These are phyloP conservation scores for Zaprionus obscuricornis DNA, from an alignment of 2,888 invertebrate genomes.

Conservation along the genomic window DNA sequence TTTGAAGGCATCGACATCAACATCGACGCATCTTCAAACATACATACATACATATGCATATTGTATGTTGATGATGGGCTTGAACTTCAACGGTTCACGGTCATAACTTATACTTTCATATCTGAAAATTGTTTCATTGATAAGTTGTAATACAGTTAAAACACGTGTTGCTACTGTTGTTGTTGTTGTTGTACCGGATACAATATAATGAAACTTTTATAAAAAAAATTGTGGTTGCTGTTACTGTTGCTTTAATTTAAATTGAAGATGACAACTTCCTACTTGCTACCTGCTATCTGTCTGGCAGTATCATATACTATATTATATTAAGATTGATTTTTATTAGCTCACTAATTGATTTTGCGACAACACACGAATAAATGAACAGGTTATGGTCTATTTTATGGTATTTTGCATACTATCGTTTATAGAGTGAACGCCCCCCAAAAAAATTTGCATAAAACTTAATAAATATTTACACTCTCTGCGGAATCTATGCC, in stretches of 20 bases:
- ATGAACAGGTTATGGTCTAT: slow-evolving; percentile 14
- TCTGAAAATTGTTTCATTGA: slow-evolving; percentile 15
- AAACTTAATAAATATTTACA: too few relatives aligned
- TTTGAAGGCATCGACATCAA: slow-evolving; percentile 30
- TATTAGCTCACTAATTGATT: slow-evolving; percentile 44
- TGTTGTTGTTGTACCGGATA: slow-evolving; percentile 28
- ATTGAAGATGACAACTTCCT: slow-evolving; percentile 35
- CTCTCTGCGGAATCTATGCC: too few relatives aligned
- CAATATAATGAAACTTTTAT: slow-evolving; percentile 44
- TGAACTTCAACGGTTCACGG: slow-evolving; percentile 66
- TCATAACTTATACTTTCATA: slow-evolving; percentile 22
- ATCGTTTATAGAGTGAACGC: too few relatives aligned
- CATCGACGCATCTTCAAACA: slow-evolving; percentile 29
- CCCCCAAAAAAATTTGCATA: too few relatives aligned
- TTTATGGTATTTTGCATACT: too few relatives aligned
- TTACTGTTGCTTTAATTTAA: slow-evolving; percentile 31
- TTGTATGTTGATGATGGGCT: slow-evolving; percentile 2
- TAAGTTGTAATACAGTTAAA: slow-evolving; percentile 25
- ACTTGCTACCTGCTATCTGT: slow-evolving; percentile 33
- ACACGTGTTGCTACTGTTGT: slow-evolving; percentile 8
- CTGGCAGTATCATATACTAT: slow-evolving; percentile 7
- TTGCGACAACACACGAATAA: slow-evolving; percentile 17
- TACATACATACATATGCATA: background rate
- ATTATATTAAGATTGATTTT: slow-evolving; percentile 39
- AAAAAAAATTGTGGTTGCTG: slow-evolving; percentile 27